These are phyloP conservation scores for Seira musarum DNA, from an alignment of 2,888 invertebrate genomes.

Conservation along the genomic window DNA sequence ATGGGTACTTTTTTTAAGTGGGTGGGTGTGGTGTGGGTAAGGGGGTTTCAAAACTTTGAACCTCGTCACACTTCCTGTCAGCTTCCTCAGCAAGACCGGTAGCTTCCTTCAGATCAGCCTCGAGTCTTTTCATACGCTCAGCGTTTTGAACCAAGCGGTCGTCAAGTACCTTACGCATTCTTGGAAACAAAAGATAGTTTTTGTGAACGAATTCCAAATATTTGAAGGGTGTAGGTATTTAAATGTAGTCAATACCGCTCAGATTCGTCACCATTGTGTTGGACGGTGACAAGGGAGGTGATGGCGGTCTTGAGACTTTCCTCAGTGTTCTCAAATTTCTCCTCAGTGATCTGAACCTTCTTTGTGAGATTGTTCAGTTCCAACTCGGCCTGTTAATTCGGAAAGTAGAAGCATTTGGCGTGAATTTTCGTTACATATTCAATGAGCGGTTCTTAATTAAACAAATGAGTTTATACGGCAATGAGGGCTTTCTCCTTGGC, in stretches of 20 bases:
- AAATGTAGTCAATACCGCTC: too few species aligned
- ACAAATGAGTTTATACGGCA: conserved; percentile 40
- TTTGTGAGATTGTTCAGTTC: conserved; percentile 76
- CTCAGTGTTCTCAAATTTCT: conserved; percentile 77
- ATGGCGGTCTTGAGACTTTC: conserved; percentile 76
- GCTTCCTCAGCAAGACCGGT: conserved; percentile 77
- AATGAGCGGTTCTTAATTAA: too few species aligned
- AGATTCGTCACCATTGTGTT: conserved; percentile 78
- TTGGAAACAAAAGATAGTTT: not conserved
- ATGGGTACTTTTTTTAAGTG: too few species aligned
- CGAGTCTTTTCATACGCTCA: conserved; percentile 76
- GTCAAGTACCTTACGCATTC: conserved; percentile 80
- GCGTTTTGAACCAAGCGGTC: conserved; percentile 78
- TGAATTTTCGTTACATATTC: too few species aligned
- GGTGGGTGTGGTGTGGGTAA: too few species aligned
- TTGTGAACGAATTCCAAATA: too few species aligned
- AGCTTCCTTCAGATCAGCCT: conserved; percentile 77
- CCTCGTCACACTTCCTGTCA: conserved; percentile 77
- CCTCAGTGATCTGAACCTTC: conserved; percentile 77
- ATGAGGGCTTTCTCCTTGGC: conserved; percentile 90
- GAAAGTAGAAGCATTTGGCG: not conserved
- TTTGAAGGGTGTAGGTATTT: too few species aligned
- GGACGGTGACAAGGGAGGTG: conserved; percentile 76
- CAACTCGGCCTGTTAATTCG: conserved; percentile 76
- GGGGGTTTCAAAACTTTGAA: not conserved